phyloP scores from a whole-genome alignment of 1,140 invertebrate species.

The Pogonomyrmex californicus region DNA sequence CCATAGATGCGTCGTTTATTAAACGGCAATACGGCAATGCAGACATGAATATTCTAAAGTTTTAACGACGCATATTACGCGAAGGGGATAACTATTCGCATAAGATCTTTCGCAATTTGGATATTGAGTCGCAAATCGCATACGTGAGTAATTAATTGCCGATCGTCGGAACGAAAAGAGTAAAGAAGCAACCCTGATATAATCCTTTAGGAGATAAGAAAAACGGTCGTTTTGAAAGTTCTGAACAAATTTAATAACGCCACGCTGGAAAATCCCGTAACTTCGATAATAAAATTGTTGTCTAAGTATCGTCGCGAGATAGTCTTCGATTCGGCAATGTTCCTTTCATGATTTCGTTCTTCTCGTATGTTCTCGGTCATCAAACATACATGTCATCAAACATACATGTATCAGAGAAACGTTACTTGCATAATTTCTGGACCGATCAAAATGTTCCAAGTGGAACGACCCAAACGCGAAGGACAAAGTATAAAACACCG shows the following conservation, averaged over 20 bases:
- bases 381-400: neutral
- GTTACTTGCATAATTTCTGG: neutral
- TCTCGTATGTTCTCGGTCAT: neutral
- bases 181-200: slow-evolving; percentile 23
- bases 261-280: slow-evolving; percentile 51
- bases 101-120: slow-evolving; percentile 6
- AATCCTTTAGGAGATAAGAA: slow-evolving; percentile 37
- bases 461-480: neutral
- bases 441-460: neutral
- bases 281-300: slow-evolving; percentile 67
- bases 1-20: slow-evolving; percentile 47
- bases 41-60: neutral
- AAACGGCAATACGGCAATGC: slow-evolving; percentile 24
- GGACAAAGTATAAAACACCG: neutral
- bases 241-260: slow-evolving; percentile 74
- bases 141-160: slow-evolving; percentile 68
- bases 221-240: slow-evolving; percentile 66
- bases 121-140: slow-evolving; percentile 6
- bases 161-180: slow-evolving; percentile 18
- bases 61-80: slow-evolving; percentile 43
- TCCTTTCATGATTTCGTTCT: slow-evolving; percentile 47
- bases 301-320: slow-evolving; percentile 63
- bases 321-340: slow-evolving; percentile 40
- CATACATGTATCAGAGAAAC: slow-evolving; percentile 4
- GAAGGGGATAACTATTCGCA: slow-evolving; percentile 11